Evolutionary conservation across 2,797 vertebrate genomes (phyloP), one percentile per base, ranked within the genome.

Genomic region (Adelosebastes latens): DNA sequence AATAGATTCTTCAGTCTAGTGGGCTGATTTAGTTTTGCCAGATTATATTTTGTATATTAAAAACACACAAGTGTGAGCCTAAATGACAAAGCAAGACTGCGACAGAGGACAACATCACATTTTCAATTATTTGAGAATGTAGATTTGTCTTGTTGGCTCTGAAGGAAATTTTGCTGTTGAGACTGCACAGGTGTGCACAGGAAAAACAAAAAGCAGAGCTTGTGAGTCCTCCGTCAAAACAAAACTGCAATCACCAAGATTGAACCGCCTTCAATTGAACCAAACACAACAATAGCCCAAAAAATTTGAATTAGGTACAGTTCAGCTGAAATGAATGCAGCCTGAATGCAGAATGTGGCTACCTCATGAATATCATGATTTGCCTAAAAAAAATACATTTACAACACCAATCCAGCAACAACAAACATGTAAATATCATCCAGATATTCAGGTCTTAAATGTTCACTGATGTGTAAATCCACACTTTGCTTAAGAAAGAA

Each of bases 1-100:
- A 81, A 81, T 49, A 77, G 64, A 87, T 70, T 83, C 62, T 79
- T 66, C 62, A 62, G 42, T 70, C 77, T 61, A 39, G 65, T 67
- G 74, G 56, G 73, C 18, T 58, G 67, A 73, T 39, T 74, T 8
- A 32, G 29, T 72, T 77, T 74, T 62, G 31, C 32, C 49, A 60
- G 56, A 76, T 67, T 83, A 39, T 9, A 29, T 75, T 86, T 70
- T 81, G 36, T 29, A 60, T 49, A 49, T 46, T 34, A 61, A 62
- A 72, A 77, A 27, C 16, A 59, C n/a, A 65, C 3, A 8, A 68
- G 11, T 25, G n/a, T 71, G 59, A 68, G 29, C 3, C 27, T 27
- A 46, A 77, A 49, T 27, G 22, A 68, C 49, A 34, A 75, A 59
- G 25, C 10, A n/a, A 49, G 18, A n/a, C 24, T 20, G 31, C 31